A percentile compares a stretch with the other conserved stretches of the same genome.
Evolutionary conservation across 2,113 vertebrate genomes (phyloP).

Genomic region (Bos taurus): DNA sequence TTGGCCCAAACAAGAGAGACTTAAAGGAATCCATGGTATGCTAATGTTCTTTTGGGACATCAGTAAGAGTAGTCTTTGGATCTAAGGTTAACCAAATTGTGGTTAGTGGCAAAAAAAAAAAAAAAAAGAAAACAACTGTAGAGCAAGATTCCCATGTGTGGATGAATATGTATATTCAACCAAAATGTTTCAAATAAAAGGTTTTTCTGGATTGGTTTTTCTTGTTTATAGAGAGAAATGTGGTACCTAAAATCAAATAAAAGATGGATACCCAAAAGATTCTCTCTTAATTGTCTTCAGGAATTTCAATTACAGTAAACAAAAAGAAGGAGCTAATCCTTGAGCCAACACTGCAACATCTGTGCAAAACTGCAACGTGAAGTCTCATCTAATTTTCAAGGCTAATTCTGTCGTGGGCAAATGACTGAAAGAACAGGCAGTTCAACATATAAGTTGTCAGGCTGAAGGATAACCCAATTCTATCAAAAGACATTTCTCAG

Average conservation of each 20-base stretch:
- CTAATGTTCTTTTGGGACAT: not conserved
- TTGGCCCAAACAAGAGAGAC: not conserved
- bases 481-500: not conserved
- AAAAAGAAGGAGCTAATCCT: not conserved
- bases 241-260: not conserved
- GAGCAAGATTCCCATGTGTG: not conserved
- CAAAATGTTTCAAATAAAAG: not conserved
- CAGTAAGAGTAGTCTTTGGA: not conserved
- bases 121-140: not conserved
- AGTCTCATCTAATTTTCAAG: not conserved
- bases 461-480: not conserved
- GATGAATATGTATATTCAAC: not conserved
- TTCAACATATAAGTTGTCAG: not conserved
- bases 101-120: not conserved
- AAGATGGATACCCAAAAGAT: not conserved
- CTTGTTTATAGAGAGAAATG: not conserved
- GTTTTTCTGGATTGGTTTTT: not conserved
- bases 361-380: not conserved
- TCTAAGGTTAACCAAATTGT: not conserved
- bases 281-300: not conserved
- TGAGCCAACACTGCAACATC: not conserved
- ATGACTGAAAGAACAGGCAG: not conserved
- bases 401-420: not conserved
- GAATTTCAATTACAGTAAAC: not conserved
- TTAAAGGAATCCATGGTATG: not conserved